These are phyloP conservation scores for Pyrrhosoma nymphula DNA, from an alignment of 2,888 invertebrate species.

Conservation along the genomic window DNA sequence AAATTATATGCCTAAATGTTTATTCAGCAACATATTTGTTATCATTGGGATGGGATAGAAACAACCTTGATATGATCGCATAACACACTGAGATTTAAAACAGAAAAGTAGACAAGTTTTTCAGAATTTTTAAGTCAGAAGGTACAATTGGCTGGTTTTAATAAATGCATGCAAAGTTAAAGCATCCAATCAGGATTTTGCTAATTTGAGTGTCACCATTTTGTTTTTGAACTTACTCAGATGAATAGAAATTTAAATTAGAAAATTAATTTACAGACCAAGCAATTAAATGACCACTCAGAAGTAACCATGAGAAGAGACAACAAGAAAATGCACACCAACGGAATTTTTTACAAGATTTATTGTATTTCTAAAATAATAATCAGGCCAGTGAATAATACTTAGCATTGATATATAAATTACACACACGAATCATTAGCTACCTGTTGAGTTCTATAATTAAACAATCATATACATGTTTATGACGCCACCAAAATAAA, in stretches of 20 bases:
- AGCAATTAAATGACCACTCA: neutral
- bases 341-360: constrained; percentile 6
- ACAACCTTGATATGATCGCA: too few species aligned
- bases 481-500: neutral
- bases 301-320: neutral
- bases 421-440: neutral
- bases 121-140: neutral
- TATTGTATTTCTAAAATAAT: constrained; percentile 28
- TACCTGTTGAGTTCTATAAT: neutral
- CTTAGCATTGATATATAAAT: neutral
- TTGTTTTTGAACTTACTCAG: too few species aligned
- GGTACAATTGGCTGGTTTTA: neutral
- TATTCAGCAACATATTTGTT: too few species aligned
- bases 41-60: too few species aligned
- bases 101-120: neutral
- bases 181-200: too few species aligned
- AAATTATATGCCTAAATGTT: too few species aligned
- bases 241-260: too few species aligned
- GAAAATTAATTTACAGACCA: neutral
- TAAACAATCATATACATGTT: neutral
- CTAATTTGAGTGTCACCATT: too few species aligned
- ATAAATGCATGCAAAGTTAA: neutral
- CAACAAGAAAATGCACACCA: neutral
- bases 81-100: too few species aligned
- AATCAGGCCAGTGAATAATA: neutral